Percentiles rank a stretch among this genome's conserved stretches.
Conservation (phyloP, 2,113 vertebrate species). For the Connochaetes taurinus region DNA sequence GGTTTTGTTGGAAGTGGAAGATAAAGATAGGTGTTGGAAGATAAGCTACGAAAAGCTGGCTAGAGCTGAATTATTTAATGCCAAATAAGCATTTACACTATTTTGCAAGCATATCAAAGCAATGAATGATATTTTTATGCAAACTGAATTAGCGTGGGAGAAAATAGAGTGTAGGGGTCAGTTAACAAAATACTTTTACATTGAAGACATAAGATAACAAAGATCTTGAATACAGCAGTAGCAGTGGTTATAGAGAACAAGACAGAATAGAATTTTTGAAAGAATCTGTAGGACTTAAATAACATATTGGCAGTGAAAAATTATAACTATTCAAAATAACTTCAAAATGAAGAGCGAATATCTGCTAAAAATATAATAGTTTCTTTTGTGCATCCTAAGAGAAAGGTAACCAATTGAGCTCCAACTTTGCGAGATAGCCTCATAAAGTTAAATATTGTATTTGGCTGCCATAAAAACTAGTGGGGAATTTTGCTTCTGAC, state of each 20-base stretch:
- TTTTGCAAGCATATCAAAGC: background rate
- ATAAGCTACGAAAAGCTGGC: background rate
- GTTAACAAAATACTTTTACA: background rate
- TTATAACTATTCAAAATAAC: background rate
- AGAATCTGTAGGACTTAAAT: background rate
- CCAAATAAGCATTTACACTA: background rate
- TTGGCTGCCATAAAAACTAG: background rate
- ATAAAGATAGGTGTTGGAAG: background rate
- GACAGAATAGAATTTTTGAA: background rate
- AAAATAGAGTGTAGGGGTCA: background rate
- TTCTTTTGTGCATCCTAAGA: background rate
- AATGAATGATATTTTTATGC: background rate
- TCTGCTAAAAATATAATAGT: background rate
- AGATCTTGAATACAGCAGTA: background rate
- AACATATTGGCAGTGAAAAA: background rate
- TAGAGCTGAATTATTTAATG: background rate
- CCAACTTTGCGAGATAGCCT: background rate
- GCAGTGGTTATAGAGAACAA: background rate
- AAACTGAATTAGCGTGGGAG: background rate
- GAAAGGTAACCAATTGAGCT: background rate
- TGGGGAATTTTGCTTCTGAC: background rate
- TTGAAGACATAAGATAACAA: background rate
- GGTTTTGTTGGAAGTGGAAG: background rate
- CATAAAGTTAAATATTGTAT: constrained; percentile 9
- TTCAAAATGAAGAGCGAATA: background rate